Conservation (phyloP, 1,140 invertebrate genomes). For the Bombus haemorrhoidalis region DNA sequence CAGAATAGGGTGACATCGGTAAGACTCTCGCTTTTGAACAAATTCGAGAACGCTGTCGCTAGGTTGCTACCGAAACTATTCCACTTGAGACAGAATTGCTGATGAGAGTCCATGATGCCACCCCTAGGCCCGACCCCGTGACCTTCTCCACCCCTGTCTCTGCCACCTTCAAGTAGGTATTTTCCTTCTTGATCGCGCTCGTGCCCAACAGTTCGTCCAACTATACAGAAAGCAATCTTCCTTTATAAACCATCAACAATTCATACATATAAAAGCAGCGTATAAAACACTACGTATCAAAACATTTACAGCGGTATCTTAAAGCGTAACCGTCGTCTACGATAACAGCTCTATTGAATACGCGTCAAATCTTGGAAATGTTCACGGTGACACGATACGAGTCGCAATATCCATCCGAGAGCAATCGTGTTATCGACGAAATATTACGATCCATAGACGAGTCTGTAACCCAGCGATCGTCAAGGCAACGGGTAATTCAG, state of each 20-base stretch:
- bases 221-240: slow-evolving; percentile 63
- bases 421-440: neutral
- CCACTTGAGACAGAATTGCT: slow-evolving; percentile 96
- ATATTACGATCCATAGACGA: neutral
- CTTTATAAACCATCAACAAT: neutral
- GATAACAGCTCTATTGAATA: neutral
- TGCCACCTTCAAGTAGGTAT: slow-evolving; percentile 74
- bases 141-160: slow-evolving; percentile 77
- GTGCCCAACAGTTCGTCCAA: slow-evolving; percentile 79
- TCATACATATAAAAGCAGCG: neutral
- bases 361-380: neutral
- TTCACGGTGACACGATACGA: neutral
- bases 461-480: neutral
- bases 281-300: neutral
- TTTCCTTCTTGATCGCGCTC: slow-evolving; percentile 77
- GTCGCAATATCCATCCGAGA: neutral
- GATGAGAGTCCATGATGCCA: slow-evolving; percentile 90
- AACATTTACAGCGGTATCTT: neutral
- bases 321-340: neutral
- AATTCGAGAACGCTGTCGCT: slow-evolving; percentile 92
- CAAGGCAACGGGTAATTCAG: neutral
- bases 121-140: slow-evolving; percentile 77
- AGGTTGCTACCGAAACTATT: slow-evolving; percentile 95
- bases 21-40: slow-evolving; percentile 94
- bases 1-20: slow-evolving; percentile 95